Base-by-base conservation (phyloP, 1,140 invertebrate species). In the Aricia agestis region DNA sequence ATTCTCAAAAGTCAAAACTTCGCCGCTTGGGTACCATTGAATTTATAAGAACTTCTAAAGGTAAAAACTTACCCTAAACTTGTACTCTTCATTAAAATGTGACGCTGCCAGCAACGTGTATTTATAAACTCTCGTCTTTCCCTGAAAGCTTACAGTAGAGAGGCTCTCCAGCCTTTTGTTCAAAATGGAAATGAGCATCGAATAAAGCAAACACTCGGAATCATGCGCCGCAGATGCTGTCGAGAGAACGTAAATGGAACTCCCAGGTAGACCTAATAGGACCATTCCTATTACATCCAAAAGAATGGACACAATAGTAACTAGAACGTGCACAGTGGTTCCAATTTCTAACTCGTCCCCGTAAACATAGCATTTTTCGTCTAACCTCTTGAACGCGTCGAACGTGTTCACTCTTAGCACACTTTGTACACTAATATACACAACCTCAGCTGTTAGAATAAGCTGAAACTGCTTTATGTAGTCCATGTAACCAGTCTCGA, bases 51-150 rank as follows among this genome's bases (percentile, higher is more conserved):
- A 36, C 36, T 36, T 9, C 36, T 52, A 52, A 52, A 52, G 10
- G 45, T 52, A 52, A 52, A 13, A 52, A 75, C 76, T 81, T 70
- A 84, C 84, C 45, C 68, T 72, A n/a, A 74, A 57, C 70, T 72
- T 76, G 67, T 74, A 84, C 59, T 84, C 79, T 67, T 82, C 78
- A 69, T 79, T 78, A 7, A 87, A 70, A 71, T 81, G 72, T 7
- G 77, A 73, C 0, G 79, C 66, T 41, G 78, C 67, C 32, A 82
- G 73, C 15, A 87, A 63, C 13, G 84, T 42, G 63, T 83, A 74
- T 32, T 80, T 74, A 41, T 83, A 87, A 6, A 83, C 58, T 57
- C 73, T 78, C 6, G 77, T 78, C 6, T 79, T 81, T 18, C 61
- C 45, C 63, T 69, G 74, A 0, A 72, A 59, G 66, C 68, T 52